Evolutionary conservation across 2,888 invertebrate species (phyloP).

Genomic region (Patella depressa): DNA sequence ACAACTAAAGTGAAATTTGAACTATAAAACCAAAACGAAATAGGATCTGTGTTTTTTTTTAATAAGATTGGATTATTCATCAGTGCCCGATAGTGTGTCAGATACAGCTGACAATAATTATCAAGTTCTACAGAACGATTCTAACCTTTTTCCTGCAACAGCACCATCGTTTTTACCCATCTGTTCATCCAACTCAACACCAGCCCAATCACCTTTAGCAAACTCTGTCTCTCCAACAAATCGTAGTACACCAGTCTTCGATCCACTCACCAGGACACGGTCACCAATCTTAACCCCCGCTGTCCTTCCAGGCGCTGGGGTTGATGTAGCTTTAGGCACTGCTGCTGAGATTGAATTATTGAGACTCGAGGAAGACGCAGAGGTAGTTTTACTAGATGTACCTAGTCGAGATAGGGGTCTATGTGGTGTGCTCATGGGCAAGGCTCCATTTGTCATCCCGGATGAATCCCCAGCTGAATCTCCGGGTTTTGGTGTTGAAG

Average conservation of each 20-base stretch:
- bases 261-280: slow-evolving; percentile 70
- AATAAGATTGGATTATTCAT: too few species aligned
- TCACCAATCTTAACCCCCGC: slow-evolving; percentile 62
- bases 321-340: slow-evolving; percentile 38
- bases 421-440: slow-evolving; percentile 16
- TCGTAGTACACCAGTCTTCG: slow-evolving; percentile 86
- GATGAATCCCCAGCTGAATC: slow-evolving; percentile 32
- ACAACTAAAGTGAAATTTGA: too few species aligned
- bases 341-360: slow-evolving; percentile 20
- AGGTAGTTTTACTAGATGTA: slow-evolving; percentile 38
- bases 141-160: slow-evolving; percentile 89
- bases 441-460: slow-evolving; percentile 20
- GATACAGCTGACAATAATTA: not conserved
- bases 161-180: slow-evolving; percentile 96
- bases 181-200: slow-evolving; percentile 93
- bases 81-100: too few species aligned
- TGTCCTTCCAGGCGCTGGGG: slow-evolving; percentile 32
- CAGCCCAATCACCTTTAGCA: slow-evolving; percentile 94
- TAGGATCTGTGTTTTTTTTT: too few species aligned
- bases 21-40: too few species aligned
- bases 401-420: slow-evolving; percentile 41
- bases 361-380: slow-evolving; percentile 39
- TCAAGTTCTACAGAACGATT: not conserved
- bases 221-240: slow-evolving; percentile 92
- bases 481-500: slow-evolving; percentile 15